Evolutionary conservation across 2,888 invertebrate genomes (phyloP).

Genomic region (Drosophila anceps): DNA sequence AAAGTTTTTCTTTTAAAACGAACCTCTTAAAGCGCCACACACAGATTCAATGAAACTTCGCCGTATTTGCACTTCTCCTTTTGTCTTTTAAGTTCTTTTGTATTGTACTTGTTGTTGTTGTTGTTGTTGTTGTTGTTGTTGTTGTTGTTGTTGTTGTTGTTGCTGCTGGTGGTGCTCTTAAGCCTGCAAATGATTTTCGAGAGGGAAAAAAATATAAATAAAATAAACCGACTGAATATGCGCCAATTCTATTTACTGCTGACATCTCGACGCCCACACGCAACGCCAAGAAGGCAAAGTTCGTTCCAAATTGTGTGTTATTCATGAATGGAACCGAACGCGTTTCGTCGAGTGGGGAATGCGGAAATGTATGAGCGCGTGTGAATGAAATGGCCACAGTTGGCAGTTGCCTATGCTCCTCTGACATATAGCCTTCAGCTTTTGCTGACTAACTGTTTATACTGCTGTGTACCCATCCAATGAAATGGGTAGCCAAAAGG

Average conservation of each 20-base stretch:
- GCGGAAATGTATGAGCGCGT: slow-evolving; percentile 38
- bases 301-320: slow-evolving; percentile 41
- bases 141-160: no score
- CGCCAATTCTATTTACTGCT: slow-evolving; percentile 73
- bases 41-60: background rate
- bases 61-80: background rate
- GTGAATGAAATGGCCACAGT: slow-evolving; percentile 19
- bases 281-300: slow-evolving; percentile 51
- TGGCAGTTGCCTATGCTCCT: background rate
- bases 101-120: slow-evolving; percentile 6
- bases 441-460: slow-evolving; percentile 30
- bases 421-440: slow-evolving; percentile 28
- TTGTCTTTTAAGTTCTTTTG: slow-evolving; percentile 8
- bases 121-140: slow-evolving; percentile 11
- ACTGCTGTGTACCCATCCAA: background rate
- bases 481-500: background rate
- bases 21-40: background rate
- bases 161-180: slow-evolving; percentile 3
- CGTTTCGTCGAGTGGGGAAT: slow-evolving; percentile 30
- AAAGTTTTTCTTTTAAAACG: background rate
- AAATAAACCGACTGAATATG: slow-evolving; percentile 41
- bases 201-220: slow-evolving; percentile 22
- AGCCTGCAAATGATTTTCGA: slow-evolving; percentile 28
- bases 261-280: slow-evolving; percentile 66
- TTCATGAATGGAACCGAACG: slow-evolving; percentile 54